Base-by-base conservation (phyloP, 2,797 vertebrate genomes). In the Remorina albescens region DNA sequence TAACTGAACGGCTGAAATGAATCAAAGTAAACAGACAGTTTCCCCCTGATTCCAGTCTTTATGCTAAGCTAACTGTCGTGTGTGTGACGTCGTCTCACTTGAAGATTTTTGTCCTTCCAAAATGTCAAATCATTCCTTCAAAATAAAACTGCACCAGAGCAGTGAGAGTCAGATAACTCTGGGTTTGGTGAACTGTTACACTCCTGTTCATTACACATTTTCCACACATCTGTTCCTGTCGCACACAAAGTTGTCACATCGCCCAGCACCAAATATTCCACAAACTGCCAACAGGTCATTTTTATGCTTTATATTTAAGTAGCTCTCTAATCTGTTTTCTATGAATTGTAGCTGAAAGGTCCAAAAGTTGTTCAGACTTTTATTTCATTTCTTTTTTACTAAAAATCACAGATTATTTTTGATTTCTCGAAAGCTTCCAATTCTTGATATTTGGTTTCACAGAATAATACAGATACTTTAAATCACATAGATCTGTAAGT, bases 181-280 rank as follows among this genome's bases (percentile, higher is more conserved):
- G 72, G 13, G 63, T 76, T 57, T 71, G 81, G 78, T 78, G 65
- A 78, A 75, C 74, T 34, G 46, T 63, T 69, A 25, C 67, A 39
- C 74, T 80, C 46, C 61, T 72, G 28, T 60, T 53, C 1, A 47
- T 21, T 57, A 58, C 79, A 81, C 54, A 62, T 78, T 71, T 81
- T 77, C 57, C 65, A 73, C 72, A 85, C 77, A 61, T 42, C 28
- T 12, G 46, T 11, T 47, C 46, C 2, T 25, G 10, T n/a, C 3
- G 19, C 19, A 44, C 44, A 49, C 53, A 82, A 39, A 50, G 12
- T 49, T 41, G 37, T 76, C 62, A 61, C 10, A 47, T 71, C 47
- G 67, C 70, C 74, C 49, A 71, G 61, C 49, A 74, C 41, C 56
- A 69, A 80, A 73, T 67, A 67, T 78, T 82, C 67, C 15, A 18